A percentile compares a stretch with the other conserved stretches of the same genome.
phyloP scores from a whole-genome alignment of 2,888 invertebrate species.

The Pachycephus smyrnensis region DNA sequence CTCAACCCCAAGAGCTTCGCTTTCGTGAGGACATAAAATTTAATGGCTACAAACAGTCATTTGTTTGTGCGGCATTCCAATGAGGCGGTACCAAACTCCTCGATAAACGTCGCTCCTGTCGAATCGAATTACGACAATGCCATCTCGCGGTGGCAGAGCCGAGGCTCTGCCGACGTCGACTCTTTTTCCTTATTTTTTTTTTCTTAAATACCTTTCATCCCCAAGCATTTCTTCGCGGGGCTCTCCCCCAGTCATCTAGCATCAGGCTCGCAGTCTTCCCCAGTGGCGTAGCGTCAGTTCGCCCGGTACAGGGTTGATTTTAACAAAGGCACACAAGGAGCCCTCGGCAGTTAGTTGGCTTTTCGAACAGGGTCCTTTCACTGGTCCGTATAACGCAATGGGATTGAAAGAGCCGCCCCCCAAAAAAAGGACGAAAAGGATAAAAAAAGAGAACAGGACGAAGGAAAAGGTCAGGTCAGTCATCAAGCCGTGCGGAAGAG shows the following conservation, averaged over 20 bases:
- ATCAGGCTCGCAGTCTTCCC: not conserved
- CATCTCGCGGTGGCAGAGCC: not conserved
- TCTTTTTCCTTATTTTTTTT: not conserved
- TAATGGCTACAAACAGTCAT: slow-evolving; percentile 2
- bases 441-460: not conserved
- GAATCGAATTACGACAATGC: not conserved
- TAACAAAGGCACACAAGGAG: not conserved
- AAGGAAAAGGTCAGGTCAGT: not conserved
- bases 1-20: not conserved
- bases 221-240: not conserved
- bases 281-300: not conserved
- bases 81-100: not conserved
- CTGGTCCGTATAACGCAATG: not conserved
- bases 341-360: not conserved
- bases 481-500: not conserved
- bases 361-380: not conserved
- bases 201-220: not conserved
- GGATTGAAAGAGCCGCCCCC: not conserved
- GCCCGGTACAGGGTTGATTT: not conserved
- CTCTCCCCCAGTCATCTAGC: not conserved
- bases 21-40: not conserved
- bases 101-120: not conserved
- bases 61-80: not conserved
- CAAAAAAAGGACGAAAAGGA: not conserved
- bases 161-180: not conserved